Conservation (phyloP, 2,113 vertebrate species). For the Zosterops hypoxanthus region DNA sequence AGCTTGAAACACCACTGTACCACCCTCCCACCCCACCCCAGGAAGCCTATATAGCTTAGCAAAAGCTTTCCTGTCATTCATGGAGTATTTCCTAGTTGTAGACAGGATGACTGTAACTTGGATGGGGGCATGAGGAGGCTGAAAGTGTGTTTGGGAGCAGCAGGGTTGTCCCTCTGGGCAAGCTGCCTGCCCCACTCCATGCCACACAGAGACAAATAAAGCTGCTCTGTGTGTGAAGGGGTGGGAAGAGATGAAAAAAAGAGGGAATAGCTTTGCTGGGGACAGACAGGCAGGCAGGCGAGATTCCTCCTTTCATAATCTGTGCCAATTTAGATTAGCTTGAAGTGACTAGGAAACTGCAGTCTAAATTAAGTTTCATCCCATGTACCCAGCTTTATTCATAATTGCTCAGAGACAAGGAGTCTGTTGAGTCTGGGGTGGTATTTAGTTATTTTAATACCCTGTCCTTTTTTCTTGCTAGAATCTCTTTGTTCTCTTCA, state of each 20-base stretch:
- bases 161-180: accelerated
- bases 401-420: not conserved
- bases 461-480: not conserved
- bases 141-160: not conserved
- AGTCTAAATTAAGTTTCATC: constrained; percentile 38
- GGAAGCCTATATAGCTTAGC: not conserved
- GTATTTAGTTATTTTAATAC: constrained; percentile 14
- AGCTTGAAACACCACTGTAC: not conserved
- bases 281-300: not conserved
- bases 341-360: constrained; percentile 14
- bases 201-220: not conserved
- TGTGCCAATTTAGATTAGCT: constrained; percentile 19
- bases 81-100: not conserved
- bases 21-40: not conserved
- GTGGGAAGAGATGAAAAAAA: not conserved
- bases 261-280: not conserved
- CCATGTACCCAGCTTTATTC: not conserved
- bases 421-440: not conserved
- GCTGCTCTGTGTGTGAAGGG: not conserved
- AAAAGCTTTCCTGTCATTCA: not conserved
- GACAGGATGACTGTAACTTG: not conserved
- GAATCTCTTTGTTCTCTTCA: not conserved
- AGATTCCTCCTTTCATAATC: not conserved
- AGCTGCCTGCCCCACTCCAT: not conserved
- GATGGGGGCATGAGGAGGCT: not conserved